Conservation (phyloP, 2,797 vertebrate species). For the Phrynocephalus vlangalii region DNA sequence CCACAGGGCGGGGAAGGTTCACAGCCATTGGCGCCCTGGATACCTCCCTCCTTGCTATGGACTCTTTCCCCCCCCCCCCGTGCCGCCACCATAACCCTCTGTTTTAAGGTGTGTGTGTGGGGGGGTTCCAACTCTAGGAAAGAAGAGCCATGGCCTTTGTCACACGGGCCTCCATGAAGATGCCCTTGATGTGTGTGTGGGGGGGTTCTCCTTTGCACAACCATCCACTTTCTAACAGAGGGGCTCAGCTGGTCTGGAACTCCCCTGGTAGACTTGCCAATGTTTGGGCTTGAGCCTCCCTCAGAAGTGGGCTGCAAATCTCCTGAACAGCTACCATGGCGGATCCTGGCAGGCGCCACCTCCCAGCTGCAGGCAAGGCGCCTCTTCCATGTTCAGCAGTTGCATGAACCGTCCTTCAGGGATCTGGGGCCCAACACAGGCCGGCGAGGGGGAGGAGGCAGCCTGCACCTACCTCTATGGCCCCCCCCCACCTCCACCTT, state of each 20-base stretch:
- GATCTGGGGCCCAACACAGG: background rate
- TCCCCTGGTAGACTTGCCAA: background rate
- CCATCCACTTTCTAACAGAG: background rate
- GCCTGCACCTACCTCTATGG: no score
- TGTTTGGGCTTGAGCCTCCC: no score
- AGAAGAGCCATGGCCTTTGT: background rate
- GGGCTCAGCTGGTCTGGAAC: background rate
- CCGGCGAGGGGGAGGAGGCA: no score
- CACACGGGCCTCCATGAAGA: background rate
- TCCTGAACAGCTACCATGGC: background rate
- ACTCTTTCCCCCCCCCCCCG: background rate
- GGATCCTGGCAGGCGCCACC: background rate
- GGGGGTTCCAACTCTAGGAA: background rate
- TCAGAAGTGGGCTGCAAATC: background rate
- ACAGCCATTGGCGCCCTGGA: background rate
- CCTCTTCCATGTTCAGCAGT: background rate
- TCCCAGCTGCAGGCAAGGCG: background rate
- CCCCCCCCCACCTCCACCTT: no score
- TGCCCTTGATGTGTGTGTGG: no score
- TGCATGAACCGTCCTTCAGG: no score
- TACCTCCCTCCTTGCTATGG: background rate
- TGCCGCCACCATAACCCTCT: background rate
- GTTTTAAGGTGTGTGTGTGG: background rate
- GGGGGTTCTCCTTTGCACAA: no score
- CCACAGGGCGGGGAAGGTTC: background rate